phyloP scores from a whole-genome alignment of 2,888 invertebrate genomes.

The Cosmia trapezina region DNA sequence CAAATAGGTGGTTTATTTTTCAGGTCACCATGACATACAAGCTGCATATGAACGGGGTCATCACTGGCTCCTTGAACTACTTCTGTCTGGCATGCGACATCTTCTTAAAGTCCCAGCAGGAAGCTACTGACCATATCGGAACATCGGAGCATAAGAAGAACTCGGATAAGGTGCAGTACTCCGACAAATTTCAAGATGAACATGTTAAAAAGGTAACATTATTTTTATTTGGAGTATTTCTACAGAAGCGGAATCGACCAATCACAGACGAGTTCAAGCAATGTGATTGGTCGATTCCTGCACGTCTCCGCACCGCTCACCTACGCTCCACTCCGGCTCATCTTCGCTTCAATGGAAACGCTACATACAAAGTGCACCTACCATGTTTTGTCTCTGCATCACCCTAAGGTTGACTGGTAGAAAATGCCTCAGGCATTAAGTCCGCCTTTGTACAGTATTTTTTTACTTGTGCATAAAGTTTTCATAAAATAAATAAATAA shows the following conservation, averaged over 20 bases:
- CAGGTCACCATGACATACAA: conserved; percentile 50
- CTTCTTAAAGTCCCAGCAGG: conserved; percentile 60
- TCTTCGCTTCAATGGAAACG: too few relatives aligned
- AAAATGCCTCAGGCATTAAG: too few relatives aligned
- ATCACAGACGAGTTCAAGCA: neutral
- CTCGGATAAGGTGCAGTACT: conserved; percentile 55
- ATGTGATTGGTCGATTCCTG: neutral
- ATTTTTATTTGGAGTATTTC: neutral
- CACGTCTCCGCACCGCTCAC: too few relatives aligned
- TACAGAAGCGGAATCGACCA: neutral
- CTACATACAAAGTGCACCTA: too few relatives aligned
- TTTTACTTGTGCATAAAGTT: too few relatives aligned
- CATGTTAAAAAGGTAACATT: conserved; percentile 72
- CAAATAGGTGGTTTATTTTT: neutral
- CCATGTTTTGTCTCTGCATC: too few relatives aligned
- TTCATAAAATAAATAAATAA: too few relatives aligned
- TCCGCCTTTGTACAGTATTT: too few relatives aligned
- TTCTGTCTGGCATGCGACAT: conserved; percentile 75
- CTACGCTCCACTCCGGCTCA: too few relatives aligned
- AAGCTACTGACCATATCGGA: conserved; percentile 55
- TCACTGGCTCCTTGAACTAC: conserved; percentile 68
- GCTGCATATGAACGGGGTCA: conserved; percentile 68
- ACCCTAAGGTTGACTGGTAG: too few relatives aligned
- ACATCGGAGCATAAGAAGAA: conserved; percentile 63
- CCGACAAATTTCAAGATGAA: conserved; percentile 71